phyloP scores from a whole-genome alignment of 2,797 vertebrate species.

The Hydrophis major region DNA sequence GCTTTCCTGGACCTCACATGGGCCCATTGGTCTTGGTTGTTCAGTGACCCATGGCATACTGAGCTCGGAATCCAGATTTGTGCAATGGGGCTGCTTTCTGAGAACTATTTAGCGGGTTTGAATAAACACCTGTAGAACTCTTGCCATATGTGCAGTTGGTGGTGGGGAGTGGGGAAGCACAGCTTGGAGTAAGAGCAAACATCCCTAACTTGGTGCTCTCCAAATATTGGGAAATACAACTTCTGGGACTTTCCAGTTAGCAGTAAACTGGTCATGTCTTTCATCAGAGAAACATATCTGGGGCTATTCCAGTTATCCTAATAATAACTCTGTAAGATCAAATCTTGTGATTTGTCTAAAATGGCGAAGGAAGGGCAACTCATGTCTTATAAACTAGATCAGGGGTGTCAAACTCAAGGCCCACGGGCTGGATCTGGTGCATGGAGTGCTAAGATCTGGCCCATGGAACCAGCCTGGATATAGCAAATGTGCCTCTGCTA shows the following conservation, averaged over 20 bases:
- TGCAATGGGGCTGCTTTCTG: not conserved
- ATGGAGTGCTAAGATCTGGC: no score
- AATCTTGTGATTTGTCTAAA: not conserved
- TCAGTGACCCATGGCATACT: not conserved
- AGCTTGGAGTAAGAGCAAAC: not conserved
- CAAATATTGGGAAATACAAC: not conserved
- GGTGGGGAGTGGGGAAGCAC: rapidly evolving
- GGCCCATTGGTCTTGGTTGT: not conserved
- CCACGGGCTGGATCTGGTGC: no score
- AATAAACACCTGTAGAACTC: not conserved
- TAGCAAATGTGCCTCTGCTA: no score
- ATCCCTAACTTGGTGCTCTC: not conserved
- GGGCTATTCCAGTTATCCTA: not conserved
- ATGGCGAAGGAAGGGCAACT: not conserved
- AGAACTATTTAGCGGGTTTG: not conserved
- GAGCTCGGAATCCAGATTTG: not conserved
- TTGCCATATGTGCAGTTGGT: not conserved
- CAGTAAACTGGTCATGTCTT: not conserved
- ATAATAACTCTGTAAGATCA: not conserved
- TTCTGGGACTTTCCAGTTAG: not conserved
- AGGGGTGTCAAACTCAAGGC: no score
- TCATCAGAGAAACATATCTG: not conserved
- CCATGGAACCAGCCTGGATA: no score
- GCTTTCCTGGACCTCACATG: not conserved
- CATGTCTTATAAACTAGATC: not conserved